Percentiles rank a stretch among this genome's conserved stretches.
Evolutionary conservation across 2,797 vertebrate genomes (phyloP).

Genomic region (Scomberomorus guttatus): DNA sequence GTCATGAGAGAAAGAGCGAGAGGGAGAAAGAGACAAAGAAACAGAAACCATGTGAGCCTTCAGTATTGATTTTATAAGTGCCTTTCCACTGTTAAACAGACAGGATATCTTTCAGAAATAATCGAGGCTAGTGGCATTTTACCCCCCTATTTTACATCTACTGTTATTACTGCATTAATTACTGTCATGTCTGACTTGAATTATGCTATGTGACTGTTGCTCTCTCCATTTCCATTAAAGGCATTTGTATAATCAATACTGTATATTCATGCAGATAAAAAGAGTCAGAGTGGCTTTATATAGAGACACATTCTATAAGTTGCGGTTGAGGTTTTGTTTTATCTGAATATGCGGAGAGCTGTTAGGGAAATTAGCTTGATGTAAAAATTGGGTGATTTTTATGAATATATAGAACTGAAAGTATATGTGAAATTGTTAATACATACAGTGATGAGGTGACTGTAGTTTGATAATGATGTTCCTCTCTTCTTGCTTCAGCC

Average conservation of each 20-base stretch:
- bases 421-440: neutral
- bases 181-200: slow-evolving; percentile 58
- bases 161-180: slow-evolving; percentile 68
- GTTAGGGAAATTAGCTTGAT: no score
- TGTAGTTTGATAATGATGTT: slow-evolving; percentile 4
- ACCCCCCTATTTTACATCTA: slow-evolving; percentile 40
- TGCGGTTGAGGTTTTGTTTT: slow-evolving; percentile 6
- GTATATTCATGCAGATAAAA: slow-evolving; percentile 28
- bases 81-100: slow-evolving; percentile 62
- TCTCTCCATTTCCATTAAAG: slow-evolving; percentile 16
- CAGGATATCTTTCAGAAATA: slow-evolving; percentile 64
- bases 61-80: slow-evolving; percentile 77
- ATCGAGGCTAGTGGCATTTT: slow-evolving; percentile 47
- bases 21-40: slow-evolving; percentile 7
- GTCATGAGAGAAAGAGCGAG: slow-evolving; percentile 17
- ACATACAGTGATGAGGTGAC: neutral
- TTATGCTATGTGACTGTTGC: slow-evolving; percentile 53
- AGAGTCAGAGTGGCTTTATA: neutral
- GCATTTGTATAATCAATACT: slow-evolving; percentile 9
- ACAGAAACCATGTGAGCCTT: slow-evolving; percentile 54
- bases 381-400: no score
- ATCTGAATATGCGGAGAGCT: neutral
- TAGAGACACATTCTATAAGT: neutral
- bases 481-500: slow-evolving; percentile 83
- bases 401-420: neutral